These are phyloP conservation scores for Rachycentron canadum DNA, from an alignment of 2,797 vertebrate genomes.

Conservation along the genomic window DNA sequence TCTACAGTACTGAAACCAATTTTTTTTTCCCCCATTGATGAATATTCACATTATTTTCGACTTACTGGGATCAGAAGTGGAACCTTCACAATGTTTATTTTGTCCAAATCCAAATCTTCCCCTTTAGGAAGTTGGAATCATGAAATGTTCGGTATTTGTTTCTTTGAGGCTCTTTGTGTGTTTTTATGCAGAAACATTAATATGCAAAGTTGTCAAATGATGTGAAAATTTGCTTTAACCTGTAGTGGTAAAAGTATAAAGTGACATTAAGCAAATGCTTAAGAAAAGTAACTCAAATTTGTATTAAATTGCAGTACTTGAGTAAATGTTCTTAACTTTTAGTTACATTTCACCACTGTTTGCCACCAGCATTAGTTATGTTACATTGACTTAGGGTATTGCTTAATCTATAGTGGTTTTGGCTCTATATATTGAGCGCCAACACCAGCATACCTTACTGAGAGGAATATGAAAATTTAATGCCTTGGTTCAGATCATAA, in stretches of 20 bases:
- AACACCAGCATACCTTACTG: conserved; percentile 43
- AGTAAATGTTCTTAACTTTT: background rate
- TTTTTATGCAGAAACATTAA: no score
- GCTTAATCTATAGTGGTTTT: conserved; percentile 46
- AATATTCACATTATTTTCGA: background rate
- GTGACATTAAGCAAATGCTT: background rate
- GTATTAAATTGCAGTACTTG: no score
- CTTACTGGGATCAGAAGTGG: background rate
- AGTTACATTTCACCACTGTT: conserved; percentile 4
- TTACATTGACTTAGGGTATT: conserved; percentile 27
- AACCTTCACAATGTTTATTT: background rate
- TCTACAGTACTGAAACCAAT: background rate
- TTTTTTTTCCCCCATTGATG: background rate
- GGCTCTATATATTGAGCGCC: conserved; percentile 17
- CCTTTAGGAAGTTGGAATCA: background rate
- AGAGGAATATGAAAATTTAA: conserved; percentile 66
- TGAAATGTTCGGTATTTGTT: background rate
- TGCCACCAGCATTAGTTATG: conserved; percentile 13
- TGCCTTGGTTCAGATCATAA: conserved; percentile 57
- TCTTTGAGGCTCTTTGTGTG: no score
- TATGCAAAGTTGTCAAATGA: background rate
- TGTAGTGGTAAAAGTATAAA: background rate
- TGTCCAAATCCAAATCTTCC: background rate
- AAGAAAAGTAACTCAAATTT: background rate
- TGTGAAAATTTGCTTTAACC: background rate